These are phyloP conservation scores for Aldrovandia affinis DNA, from an alignment of 2,797 vertebrate genomes.

Conservation along the genomic window DNA sequence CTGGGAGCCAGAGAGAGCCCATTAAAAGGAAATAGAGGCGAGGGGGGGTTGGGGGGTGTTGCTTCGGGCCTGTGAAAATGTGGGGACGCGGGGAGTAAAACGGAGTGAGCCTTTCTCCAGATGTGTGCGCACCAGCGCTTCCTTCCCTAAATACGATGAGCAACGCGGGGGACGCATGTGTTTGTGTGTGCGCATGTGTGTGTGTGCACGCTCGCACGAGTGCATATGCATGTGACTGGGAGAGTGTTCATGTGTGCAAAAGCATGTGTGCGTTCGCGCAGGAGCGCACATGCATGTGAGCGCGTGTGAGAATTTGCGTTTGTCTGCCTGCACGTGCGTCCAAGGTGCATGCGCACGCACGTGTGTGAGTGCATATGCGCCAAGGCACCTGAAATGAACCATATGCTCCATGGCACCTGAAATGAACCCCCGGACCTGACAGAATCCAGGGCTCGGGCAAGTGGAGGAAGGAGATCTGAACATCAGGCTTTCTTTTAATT, in stretches of 20 bases:
- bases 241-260: background rate
- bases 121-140: background rate
- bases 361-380: background rate
- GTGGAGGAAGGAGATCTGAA: background rate
- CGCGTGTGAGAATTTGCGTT: conserved; percentile 9
- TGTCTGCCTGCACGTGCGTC: background rate
- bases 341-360: no score
- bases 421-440: conserved; percentile 10
- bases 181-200: background rate
- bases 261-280: background rate
- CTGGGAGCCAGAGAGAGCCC: conserved; percentile 1
- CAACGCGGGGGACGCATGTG: background rate
- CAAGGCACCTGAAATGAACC: conserved; percentile 16
- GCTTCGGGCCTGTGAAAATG: background rate
- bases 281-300: background rate
- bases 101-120: background rate
- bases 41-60: background rate
- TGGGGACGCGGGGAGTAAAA: background rate
- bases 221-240: background rate
- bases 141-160: conserved; percentile 23
- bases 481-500: conserved; percentile 28
- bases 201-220: background rate
- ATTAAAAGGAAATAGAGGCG: conserved; percentile 18
- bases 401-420: conserved; percentile 17
- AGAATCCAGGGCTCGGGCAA: background rate